These are phyloP conservation scores for Agapostemon virescens DNA, from an alignment of 2,888 invertebrate genomes.

Conservation along the genomic window DNA sequence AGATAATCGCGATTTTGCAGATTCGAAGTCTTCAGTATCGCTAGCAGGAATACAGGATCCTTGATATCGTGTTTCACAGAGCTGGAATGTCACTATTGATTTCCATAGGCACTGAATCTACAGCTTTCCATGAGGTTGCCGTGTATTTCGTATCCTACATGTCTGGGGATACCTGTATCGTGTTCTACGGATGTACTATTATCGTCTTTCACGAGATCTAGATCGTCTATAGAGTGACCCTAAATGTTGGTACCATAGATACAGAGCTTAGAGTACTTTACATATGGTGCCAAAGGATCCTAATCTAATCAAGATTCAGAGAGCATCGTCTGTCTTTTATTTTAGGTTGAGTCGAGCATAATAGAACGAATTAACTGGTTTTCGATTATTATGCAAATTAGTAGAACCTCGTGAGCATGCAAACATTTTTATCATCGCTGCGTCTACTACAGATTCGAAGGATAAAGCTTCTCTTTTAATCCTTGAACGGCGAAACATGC, in stretches of 20 bases:
- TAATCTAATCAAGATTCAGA: not conserved
- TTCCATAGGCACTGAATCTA: conserved; percentile 8
- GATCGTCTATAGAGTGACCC: conserved; percentile 15
- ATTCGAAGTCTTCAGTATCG: not conserved
- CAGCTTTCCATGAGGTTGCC: not conserved
- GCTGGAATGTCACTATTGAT: conserved; percentile 11
- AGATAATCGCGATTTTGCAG: not conserved
- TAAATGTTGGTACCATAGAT: conserved; percentile 2
- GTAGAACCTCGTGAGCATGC: no score
- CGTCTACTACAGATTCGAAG: no score
- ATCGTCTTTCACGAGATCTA: conserved; percentile 10
- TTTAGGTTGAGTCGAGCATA: not conserved
- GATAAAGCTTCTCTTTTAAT: no score
- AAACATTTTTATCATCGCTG: no score
- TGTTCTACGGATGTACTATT: not conserved
- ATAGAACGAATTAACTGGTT: not conserved
- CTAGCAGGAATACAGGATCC: not conserved
- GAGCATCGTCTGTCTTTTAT: not conserved
- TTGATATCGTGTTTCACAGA: conserved; percentile 1
- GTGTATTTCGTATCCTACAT: not conserved
- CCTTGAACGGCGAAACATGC: no score
- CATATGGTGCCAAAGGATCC: not conserved
- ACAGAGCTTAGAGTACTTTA: not conserved
- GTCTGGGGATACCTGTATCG: not conserved
- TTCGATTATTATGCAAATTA: not conserved